phyloP scores from a whole-genome alignment of 37 sponge, comb jelly and placozoan genomes.

The Dysidea cf. avara region DNA sequence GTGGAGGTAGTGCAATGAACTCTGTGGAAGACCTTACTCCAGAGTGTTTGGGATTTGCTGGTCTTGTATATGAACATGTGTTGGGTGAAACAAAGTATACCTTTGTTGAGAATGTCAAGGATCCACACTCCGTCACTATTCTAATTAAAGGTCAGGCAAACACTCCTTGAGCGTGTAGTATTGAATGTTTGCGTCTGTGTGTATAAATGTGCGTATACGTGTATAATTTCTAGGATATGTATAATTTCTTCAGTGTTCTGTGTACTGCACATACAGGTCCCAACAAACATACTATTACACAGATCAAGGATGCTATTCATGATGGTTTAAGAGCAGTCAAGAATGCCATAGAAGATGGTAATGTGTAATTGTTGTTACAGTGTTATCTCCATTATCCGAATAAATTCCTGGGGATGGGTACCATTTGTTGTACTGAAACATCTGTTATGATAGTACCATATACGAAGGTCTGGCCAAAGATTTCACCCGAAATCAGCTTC shows the following conservation, averaged over 20 bases:
- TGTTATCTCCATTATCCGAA: not conserved
- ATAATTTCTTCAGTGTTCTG: not conserved
- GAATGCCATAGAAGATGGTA: slow-evolving; percentile 94
- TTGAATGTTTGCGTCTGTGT: slow-evolving; percentile 11
- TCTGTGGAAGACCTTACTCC: slow-evolving; percentile 88
- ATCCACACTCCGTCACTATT: slow-evolving; percentile 93
- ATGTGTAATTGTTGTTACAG: not conserved
- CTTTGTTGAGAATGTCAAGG: slow-evolving; percentile 90
- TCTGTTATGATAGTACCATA: too few species aligned
- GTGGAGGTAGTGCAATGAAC: slow-evolving; percentile 95
- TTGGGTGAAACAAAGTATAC: slow-evolving; percentile 98
- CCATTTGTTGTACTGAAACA: too few species aligned
- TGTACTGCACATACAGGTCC: slow-evolving; percentile 61
- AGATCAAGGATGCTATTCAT: slow-evolving; percentile 96
- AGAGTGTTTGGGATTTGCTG: slow-evolving; percentile 88
- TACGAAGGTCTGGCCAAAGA: too few species aligned
- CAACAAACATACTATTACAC: slow-evolving; percentile 96
- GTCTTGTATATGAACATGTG: slow-evolving; percentile 95
- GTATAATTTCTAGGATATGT: not conserved
- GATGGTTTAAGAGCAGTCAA: slow-evolving; percentile 98
- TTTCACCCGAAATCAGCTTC: too few species aligned
- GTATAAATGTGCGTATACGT: not conserved
- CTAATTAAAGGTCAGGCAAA: slow-evolving; percentile 79
- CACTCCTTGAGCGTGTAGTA: not conserved
- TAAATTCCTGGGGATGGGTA: not conserved